Evolutionary conservation across 2,888 invertebrate species (phyloP).

Genomic region (Ecliptopera silaceata): DNA sequence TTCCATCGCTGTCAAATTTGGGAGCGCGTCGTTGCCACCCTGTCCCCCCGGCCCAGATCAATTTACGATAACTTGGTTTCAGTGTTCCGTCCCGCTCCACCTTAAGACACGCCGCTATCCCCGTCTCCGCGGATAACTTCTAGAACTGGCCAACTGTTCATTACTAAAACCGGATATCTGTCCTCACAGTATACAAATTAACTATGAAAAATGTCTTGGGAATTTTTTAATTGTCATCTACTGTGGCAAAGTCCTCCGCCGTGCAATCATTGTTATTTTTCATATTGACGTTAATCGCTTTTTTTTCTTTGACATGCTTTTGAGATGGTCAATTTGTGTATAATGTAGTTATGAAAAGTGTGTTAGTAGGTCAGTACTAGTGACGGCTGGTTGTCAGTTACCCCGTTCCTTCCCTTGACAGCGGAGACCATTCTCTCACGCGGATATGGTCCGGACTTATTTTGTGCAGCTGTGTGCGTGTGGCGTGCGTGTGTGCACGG

Average conservation of each 20-base stretch:
- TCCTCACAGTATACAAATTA: constrained; percentile 35
- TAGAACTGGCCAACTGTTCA: constrained; percentile 66
- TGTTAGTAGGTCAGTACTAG: constrained; percentile 22
- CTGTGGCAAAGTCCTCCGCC: constrained; percentile 12
- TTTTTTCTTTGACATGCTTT: constrained; percentile 5
- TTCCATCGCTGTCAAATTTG: constrained; percentile 83
- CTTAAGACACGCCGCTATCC: constrained; percentile 75
- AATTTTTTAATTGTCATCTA: constrained; percentile 27
- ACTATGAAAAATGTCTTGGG: constrained; percentile 25
- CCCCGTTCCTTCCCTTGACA: constrained; percentile 44
- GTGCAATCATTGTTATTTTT: constrained; percentile 16
- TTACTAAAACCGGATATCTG: constrained; percentile 55
- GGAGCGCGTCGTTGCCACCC: constrained; percentile 63
- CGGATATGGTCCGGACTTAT: constrained; percentile 77
- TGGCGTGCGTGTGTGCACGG: constrained; percentile 50
- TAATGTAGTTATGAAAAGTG: background rate
- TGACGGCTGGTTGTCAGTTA: constrained; percentile 41
- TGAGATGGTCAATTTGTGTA: too few species aligned
- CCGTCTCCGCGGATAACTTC: constrained; percentile 77
- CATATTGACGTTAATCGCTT: constrained; percentile 1
- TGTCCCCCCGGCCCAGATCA: constrained; percentile 72
- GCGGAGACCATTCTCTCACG: constrained; percentile 69
- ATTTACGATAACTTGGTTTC: constrained; percentile 80
- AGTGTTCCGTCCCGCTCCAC: constrained; percentile 76
- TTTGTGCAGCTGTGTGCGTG: constrained; percentile 76